Evolutionary conservation across 1,140 invertebrate species (phyloP), one percentile per base, ranked within the genome.

Genomic region (Euura lappo): DNA sequence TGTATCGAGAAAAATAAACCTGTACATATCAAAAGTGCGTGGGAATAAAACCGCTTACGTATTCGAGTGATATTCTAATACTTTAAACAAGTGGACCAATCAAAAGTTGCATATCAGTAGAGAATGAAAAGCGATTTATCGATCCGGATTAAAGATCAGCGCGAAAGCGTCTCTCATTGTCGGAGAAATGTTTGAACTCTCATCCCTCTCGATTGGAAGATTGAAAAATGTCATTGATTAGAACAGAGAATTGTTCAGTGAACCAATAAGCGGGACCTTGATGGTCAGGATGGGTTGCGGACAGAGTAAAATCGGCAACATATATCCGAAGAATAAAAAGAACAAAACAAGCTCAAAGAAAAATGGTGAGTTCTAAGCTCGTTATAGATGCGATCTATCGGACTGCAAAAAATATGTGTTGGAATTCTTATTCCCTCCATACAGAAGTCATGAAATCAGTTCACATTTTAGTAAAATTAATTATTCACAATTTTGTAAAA

Each of bases 221-320:
- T 28, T 60, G 51, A 60, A n/a, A 60, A 60, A 60, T 60, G 51
- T 60, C 10, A 60, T 60, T 60, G 8, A 11, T n/a, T 3, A 60
- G 13, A 60, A 1, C 8, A n/a, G 13, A n/a, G 4, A 60, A 60
- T 11, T 11, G 51, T 60, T 6, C 0, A 60, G 51, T 3, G 51
- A 60, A 60, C 51, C 13, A 11, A 3, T 60, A 60, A 60, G 3
- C 51, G 13, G 51, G 51, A 3, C 51, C 51, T 8, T 60, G 6
- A 11, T n/a, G 51, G 51, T 74, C 81, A 84, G 79, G 72, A 91
- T 90, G 89, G 90, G 90, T 88, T 90, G 90, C 85, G 89, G 90
- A 72, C 90, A 90, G 78, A 91, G 90, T 81, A 89, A 90, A 73
- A 90, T 91, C 77, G 87, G 88, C 70, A 90, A 88, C 76, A 89